Conservation (phyloP, 2,797 vertebrate species). For the Chelidonichthys spinosus region DNA sequence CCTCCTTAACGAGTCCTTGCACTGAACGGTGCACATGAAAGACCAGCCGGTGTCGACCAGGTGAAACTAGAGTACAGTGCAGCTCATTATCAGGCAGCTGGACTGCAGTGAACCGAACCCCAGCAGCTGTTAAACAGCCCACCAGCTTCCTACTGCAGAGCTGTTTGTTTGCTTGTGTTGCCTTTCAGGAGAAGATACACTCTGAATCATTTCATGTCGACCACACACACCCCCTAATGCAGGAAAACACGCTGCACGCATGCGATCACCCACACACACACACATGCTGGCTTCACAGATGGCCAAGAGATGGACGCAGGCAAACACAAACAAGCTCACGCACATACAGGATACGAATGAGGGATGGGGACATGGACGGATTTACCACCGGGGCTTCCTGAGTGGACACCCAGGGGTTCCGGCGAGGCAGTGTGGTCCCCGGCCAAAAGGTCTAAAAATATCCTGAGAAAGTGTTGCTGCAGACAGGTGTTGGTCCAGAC, state of each 20-base stretch:
- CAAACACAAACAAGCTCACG: conserved; percentile 28
- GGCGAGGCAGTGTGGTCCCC: not conserved
- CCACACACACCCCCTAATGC: conserved; percentile 18
- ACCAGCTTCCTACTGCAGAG: conserved; percentile 58
- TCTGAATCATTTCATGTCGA: conserved; percentile 68
- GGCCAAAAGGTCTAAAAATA: conserved; percentile 2
- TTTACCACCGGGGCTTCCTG: conserved; percentile 40
- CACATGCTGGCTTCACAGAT: conserved; percentile 45
- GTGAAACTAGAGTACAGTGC: conserved; percentile 20
- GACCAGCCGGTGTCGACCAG: not conserved
- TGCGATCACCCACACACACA: conserved; percentile 20
- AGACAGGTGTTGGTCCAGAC: conserved; percentile 4
- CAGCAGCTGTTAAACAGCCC: conserved; percentile 68
- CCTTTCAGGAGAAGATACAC: conserved; percentile 59
- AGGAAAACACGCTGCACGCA: conserved; percentile 43
- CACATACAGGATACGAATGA: conserved; percentile 53
- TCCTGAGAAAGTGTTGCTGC: not conserved
- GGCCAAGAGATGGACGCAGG: conserved; percentile 19
- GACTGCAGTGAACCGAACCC: conserved; percentile 58
- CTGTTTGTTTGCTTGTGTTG: conserved; percentile 70
- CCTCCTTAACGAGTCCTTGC: too few relatives aligned
- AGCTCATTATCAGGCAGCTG: conserved; percentile 58
- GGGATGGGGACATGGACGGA: conserved; percentile 19
- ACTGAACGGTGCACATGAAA: not conserved
- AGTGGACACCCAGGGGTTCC: conserved; percentile 30